Base-by-base conservation (phyloP, 23 tunicate species). In the Botrylloides violaceus region DNA sequence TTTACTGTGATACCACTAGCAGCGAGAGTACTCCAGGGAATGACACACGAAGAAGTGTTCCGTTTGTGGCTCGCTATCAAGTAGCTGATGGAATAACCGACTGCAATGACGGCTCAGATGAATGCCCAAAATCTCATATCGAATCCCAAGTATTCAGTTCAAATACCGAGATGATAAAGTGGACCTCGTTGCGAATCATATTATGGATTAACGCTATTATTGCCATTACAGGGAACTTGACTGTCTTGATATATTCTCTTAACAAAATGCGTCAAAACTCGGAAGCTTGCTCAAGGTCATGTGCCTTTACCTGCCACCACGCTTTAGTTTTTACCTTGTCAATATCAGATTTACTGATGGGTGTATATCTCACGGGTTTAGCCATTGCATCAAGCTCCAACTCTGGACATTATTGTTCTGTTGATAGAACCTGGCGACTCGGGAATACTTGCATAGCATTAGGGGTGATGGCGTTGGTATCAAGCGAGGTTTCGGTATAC, bases 31-130 rank as follows among this genome's bases (percentile, higher is more conserved):
- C 39, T 24, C 23, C 26, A 36, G 59, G 61, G 29, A 23, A 32
- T 22, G 37, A 26, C 4, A n/a, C 59, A 19, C 61, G 55, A 5
- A 26, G 56, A 3, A 65, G 78, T 50, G 68, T 36, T 1, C 7
- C 72, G 0, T 85, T 85, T 39, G 94, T 85, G 24, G 73, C 71
- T 9, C 65, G 31, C 24, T 30, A 76, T 3, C 36, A 66, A 47
- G 34, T 72, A 28, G 43, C 73, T 0, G 64, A 85, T 38, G 94
- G 94, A 3, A 39, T 63, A 65, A 31, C 55, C 23, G 82, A 83
- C 63, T 83, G 90, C 35, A 48, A 32, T 7, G 90, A 83, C 38
- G 90, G 82, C 2, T 71, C 75, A 25, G 90, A 83, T 36, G 90
- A 83, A 61, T 83, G 90, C 32, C 82, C 90, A n/a, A 49, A 38